Conservation (phyloP, 2,113 vertebrate species). For the Sitta europaea region DNA sequence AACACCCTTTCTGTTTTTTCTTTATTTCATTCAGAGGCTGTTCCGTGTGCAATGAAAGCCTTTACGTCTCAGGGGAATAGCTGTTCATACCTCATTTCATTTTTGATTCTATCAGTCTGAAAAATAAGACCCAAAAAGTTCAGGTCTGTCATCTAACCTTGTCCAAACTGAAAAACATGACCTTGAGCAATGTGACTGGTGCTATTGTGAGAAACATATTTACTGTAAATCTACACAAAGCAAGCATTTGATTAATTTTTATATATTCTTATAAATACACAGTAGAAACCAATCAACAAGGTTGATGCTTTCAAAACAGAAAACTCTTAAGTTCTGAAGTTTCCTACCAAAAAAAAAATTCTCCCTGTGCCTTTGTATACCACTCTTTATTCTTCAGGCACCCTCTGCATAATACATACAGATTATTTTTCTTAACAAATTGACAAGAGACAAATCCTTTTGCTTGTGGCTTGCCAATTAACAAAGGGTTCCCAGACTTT, state of each 20-base stretch:
- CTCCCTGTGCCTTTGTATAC: neutral
- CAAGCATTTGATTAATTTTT: neutral
- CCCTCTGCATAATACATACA: neutral
- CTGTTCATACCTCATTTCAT: neutral
- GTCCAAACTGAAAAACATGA: neutral
- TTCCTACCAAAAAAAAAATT: neutral
- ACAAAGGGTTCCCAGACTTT: neutral
- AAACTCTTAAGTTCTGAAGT: neutral
- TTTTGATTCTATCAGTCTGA: conserved; percentile 28
- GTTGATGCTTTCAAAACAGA: neutral
- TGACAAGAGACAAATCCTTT: neutral
- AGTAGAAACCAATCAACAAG: neutral
- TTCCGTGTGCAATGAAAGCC: neutral
- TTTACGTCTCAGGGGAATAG: neutral
- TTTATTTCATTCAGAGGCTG: neutral
- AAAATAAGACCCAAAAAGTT: neutral
- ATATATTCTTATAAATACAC: neutral
- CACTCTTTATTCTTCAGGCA: neutral
- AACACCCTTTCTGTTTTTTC: neutral
- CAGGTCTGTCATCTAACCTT: neutral
- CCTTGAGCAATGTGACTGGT: neutral
- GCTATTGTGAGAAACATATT: neutral
- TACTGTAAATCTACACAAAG: neutral
- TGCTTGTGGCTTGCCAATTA: neutral
- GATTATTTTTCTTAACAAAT: neutral